phyloP scores from a whole-genome alignment of 1,140 invertebrate genomes.

The Bombus huntii region DNA sequence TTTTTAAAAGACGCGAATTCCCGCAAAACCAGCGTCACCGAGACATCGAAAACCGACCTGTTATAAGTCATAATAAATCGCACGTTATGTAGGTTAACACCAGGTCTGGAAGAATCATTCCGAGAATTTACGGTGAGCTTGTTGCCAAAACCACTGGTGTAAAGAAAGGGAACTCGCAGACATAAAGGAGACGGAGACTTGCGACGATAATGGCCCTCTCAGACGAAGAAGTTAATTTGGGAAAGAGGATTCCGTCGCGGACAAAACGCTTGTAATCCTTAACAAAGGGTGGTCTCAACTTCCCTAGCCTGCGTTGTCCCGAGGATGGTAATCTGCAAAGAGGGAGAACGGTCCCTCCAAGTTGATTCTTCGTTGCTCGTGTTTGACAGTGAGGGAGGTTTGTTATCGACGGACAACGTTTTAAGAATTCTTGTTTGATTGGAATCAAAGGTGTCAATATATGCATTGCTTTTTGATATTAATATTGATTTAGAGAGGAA shows the following conservation, averaged over 20 bases:
- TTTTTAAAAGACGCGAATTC: slow-evolving; percentile 45
- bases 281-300: slow-evolving; percentile 44
- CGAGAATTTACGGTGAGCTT: slow-evolving; percentile 65
- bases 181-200: slow-evolving; percentile 12
- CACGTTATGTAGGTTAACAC: slow-evolving; percentile 65
- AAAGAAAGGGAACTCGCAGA: slow-evolving; percentile 55
- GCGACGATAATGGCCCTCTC: slow-evolving; percentile 64
- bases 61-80: slow-evolving; percentile 67
- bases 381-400: background rate
- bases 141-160: slow-evolving; percentile 67
- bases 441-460: too few relatives aligned
- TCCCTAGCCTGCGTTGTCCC: background rate
- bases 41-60: slow-evolving; percentile 45
- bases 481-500: too few relatives aligned
- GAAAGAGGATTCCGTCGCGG: slow-evolving; percentile 64
- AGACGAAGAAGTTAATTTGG: slow-evolving; percentile 68
- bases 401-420: background rate
- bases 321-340: background rate
- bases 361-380: background rate
- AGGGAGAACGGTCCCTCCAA: background rate
- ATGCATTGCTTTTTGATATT: too few relatives aligned
- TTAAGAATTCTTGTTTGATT: background rate
- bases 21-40: background rate
- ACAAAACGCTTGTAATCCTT: slow-evolving; percentile 66
- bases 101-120: slow-evolving; percentile 61